Conservation (phyloP, 2,888 invertebrate species). For the Abrostola triplasia region DNA sequence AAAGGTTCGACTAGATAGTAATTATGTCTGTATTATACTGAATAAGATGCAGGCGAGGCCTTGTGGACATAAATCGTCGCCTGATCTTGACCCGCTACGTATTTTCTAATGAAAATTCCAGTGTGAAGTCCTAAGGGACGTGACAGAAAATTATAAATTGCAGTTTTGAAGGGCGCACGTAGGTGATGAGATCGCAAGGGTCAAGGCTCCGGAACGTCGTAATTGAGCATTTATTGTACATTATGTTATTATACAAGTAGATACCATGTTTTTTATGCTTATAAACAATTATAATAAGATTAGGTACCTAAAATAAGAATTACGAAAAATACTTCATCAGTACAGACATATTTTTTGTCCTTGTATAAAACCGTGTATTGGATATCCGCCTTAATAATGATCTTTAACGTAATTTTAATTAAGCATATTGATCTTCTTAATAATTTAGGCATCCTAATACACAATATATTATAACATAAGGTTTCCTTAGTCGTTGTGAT, state of each 20-base stretch:
- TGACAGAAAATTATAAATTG: slow-evolving; percentile 55
- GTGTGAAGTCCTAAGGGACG: slow-evolving; percentile 44
- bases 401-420: no score
- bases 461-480: no score
- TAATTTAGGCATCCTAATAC: no score
- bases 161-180: slow-evolving; percentile 33
- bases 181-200: slow-evolving; percentile 5
- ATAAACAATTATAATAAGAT: no score
- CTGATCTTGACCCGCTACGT: slow-evolving; percentile 71
- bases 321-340: no score
- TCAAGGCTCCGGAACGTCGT: slow-evolving; percentile 13
- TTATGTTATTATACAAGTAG: not conserved
- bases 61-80: slow-evolving; percentile 62
- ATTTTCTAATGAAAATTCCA: slow-evolving; percentile 72
- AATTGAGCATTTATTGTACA: not conserved
- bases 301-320: no score
- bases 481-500: not conserved
- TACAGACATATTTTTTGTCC: no score
- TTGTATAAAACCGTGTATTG: no score
- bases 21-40: slow-evolving; percentile 63
- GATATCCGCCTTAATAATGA: no score
- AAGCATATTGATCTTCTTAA: no score
- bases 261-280: no score
- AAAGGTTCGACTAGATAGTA: slow-evolving; percentile 51
- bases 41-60: slow-evolving; percentile 73